These are phyloP conservation scores for Pyralis farinalis DNA, from an alignment of 2,888 invertebrate species.

Conservation along the genomic window DNA sequence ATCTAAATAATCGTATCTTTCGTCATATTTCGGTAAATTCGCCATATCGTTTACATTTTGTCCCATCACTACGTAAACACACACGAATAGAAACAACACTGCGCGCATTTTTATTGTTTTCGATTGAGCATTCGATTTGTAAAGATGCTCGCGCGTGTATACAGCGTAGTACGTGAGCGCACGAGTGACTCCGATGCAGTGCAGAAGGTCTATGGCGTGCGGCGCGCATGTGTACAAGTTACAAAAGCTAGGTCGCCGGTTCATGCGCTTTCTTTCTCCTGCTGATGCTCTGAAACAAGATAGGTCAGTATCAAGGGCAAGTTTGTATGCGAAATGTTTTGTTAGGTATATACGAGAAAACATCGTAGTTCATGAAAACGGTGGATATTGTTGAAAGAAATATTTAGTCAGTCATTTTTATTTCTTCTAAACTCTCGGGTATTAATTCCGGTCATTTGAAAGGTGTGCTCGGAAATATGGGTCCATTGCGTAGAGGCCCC, in stretches of 20 bases:
- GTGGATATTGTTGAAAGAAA: too few species aligned
- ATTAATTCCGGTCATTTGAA: too few species aligned
- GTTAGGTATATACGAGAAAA: too few species aligned
- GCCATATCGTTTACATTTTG: slow-evolving; percentile 54
- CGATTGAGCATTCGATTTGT: slow-evolving; percentile 1
- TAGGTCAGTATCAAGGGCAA: background rate
- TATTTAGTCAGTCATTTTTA: too few species aligned
- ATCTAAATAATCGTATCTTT: slow-evolving; percentile 85
- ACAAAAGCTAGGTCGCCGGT: background rate
- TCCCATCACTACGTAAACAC: slow-evolving; percentile 42
- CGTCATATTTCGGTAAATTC: slow-evolving; percentile 68
- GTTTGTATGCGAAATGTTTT: background rate
- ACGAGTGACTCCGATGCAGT: slow-evolving; percentile 7
- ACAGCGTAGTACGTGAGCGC: slow-evolving; percentile 4
- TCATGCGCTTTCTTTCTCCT: slow-evolving; percentile 6
- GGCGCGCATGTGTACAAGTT: slow-evolving; percentile 2
- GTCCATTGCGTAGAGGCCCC: too few species aligned
- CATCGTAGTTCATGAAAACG: too few species aligned
- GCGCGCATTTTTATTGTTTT: slow-evolving; percentile 36
- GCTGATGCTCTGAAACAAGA: background rate
- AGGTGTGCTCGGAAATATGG: too few species aligned
- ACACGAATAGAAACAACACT: slow-evolving; percentile 49
- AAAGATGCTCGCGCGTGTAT: slow-evolving; percentile 2
- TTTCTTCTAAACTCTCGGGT: too few species aligned
- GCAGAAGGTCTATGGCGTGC: slow-evolving; percentile 2